These are phyloP conservation scores for Alectura lathami DNA, from an alignment of 2,113 vertebrate species.

Conservation along the genomic window DNA sequence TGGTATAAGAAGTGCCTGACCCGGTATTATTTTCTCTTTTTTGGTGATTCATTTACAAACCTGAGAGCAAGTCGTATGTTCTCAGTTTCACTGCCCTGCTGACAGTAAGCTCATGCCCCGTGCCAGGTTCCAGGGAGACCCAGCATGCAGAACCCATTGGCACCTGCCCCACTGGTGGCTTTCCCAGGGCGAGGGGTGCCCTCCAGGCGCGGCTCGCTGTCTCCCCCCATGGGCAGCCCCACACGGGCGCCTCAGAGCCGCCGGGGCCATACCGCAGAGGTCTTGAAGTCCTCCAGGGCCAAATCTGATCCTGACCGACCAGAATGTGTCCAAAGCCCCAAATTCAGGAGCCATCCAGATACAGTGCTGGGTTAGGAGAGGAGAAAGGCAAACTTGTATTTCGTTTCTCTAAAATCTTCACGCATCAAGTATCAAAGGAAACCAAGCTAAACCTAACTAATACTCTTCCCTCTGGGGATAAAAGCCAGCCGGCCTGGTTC, in stretches of 20 bases:
- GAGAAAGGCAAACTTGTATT: neutral
- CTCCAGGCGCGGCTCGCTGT: neutral
- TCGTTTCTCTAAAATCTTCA: neutral
- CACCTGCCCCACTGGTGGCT: too few relatives aligned
- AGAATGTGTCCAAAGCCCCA: neutral
- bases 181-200: too few relatives aligned
- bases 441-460: neutral
- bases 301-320: neutral
- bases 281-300: neutral
- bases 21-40: neutral
- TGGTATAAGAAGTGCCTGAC: neutral
- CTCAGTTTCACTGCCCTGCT: neutral
- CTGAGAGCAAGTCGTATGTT: neutral
- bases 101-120: neutral
- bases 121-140: neutral
- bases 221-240: neutral
- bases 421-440: neutral
- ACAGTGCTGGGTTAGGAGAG: neutral
- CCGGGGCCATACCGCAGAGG: too few relatives aligned
- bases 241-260: neutral
- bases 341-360: neutral
- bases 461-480: neutral
- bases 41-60: neutral
- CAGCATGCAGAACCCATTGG: neutral
- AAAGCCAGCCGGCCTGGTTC: neutral